These are phyloP conservation scores for Parnassius apollo DNA, from an alignment of 2,888 invertebrate genomes.

Conservation along the genomic window DNA sequence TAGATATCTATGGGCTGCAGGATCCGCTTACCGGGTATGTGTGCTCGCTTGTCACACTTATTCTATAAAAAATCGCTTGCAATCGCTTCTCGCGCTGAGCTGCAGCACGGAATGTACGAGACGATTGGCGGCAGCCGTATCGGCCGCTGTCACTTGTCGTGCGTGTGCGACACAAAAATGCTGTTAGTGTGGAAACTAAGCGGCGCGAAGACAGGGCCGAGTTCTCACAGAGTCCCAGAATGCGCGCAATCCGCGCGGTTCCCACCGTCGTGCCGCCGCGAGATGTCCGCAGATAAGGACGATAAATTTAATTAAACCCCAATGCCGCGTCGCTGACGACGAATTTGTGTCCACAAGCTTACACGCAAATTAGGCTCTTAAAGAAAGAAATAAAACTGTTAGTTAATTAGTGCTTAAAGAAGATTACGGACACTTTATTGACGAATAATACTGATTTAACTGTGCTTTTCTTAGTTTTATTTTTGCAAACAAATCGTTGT, in stretches of 20 bases:
- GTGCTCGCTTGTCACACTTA: too few relatives aligned
- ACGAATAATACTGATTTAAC: too few relatives aligned
- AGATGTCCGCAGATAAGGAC: constrained; percentile 63
- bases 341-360: constrained; percentile 53
- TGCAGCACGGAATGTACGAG: too few relatives aligned
- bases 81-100: too few relatives aligned
- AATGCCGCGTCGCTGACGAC: constrained; percentile 47
- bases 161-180: not conserved
- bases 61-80: too few relatives aligned
- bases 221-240: constrained; percentile 15
- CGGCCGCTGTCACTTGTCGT: not conserved
- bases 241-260: constrained; percentile 41
- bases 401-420: constrained; percentile 38
- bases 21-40: too few relatives aligned
- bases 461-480: too few relatives aligned
- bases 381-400: constrained; percentile 7
- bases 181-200: not conserved
- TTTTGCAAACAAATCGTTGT: too few relatives aligned
- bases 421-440: constrained; percentile 31
- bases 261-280: constrained; percentile 51
- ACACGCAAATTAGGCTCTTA: constrained; percentile 28
- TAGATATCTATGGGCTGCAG: too few relatives aligned
- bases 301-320: constrained; percentile 76
- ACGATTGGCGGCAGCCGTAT: not conserved
- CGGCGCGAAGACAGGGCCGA: not conserved